phyloP scores from a whole-genome alignment of 2,113 vertebrate species.

The Pimephales promelas region DNA sequence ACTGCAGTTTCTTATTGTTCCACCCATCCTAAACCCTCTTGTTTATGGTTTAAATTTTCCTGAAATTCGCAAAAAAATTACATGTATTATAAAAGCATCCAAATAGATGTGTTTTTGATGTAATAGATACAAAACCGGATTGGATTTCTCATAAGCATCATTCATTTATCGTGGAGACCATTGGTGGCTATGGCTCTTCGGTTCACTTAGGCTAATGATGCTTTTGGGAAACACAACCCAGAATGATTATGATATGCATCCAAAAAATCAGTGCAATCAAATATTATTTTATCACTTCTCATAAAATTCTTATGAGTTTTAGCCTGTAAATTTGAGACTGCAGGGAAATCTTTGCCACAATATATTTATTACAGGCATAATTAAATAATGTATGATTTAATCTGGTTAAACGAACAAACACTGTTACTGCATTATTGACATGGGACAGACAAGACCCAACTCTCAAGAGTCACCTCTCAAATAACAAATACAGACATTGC shows the following conservation, averaged over 20 bases:
- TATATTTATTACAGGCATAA: neutral
- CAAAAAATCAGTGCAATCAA: no score
- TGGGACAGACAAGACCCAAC: neutral
- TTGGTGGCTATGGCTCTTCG: no score
- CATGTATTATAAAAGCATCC: neutral
- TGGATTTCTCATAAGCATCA: no score
- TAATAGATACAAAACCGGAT: neutral
- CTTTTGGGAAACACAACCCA: no score
- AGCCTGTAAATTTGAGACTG: no score
- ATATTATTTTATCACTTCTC: no score
- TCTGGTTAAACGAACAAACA: no score
- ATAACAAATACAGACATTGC: neutral
- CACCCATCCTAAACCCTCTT: slow-evolving; percentile 50
- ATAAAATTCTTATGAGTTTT: neutral
- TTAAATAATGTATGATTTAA: neutral
- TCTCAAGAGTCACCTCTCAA: neutral
- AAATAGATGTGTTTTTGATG: neutral
- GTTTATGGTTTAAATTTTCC: slow-evolving; percentile 47
- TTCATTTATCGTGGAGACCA: no score
- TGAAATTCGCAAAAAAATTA: slow-evolving; percentile 43
- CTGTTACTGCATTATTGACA: neutral
- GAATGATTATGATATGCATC: no score
- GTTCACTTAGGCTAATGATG: no score
- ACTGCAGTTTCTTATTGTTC: slow-evolving; percentile 48
- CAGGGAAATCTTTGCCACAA: neutral